Base-by-base conservation (phyloP, 2,113 vertebrate species). In the Chionomys nivalis region DNA sequence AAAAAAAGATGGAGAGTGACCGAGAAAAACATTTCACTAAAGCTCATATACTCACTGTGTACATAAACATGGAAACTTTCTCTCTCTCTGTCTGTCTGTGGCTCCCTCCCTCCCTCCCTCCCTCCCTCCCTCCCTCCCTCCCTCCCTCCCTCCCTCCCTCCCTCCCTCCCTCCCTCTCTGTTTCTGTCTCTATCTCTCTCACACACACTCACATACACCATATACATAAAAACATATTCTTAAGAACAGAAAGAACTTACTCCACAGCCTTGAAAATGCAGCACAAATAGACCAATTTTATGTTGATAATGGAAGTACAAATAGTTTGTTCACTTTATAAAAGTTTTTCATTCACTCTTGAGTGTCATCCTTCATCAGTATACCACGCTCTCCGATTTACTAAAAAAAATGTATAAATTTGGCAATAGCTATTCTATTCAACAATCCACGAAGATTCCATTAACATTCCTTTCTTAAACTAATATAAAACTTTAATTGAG, bases 401-500 rank as follows among this genome's bases (percentile, higher is more conserved):
- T 49, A 94, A 96, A 96, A 52, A 31, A 72, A 33, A 39, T 19
- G 42, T 23, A 44, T 58, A 11, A 75, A 44, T 81, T 94, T 87
- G 44, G 17, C 65, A 87, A 36, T 68, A 44, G 14, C 3, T 70
- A 6, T 78, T 65, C 7, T 65, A 61, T 79, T 76, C 0, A 82
- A 76, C 82, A 94, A 23, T 83, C 7, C 3, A 83, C 3, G 14
- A 33, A 19, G 42, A 81, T 23, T 93, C 16, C 82, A 33, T 42
- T 72, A 83, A 61, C 16, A 2, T 93, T 88, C 1, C 58, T 90
- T 87, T 72, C 87, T 94, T 90, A 88, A 93, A 65, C 47, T 95
- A 82, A 58, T 87, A 44, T 63, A 88, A 92, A 93, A 91, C 36
- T 92, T 92, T 89, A 90, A 87, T 89, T 96, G 91, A 90, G 73